These are phyloP conservation scores for Hippocampus kuda DNA, from an alignment of 2,797 vertebrate species.

Conservation along the genomic window DNA sequence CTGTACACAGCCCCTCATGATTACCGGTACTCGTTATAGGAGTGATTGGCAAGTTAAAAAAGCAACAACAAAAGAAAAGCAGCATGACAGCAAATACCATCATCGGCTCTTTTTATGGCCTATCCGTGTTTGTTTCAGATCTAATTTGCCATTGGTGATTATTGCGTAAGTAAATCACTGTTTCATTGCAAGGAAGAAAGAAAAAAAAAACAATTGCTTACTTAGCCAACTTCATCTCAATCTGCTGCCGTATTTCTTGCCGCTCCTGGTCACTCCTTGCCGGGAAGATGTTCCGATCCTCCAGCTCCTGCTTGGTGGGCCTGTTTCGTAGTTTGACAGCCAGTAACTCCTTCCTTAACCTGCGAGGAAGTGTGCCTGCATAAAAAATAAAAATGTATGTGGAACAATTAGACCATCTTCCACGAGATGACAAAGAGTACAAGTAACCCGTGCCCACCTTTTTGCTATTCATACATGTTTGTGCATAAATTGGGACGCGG, in stretches of 20 bases:
- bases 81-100: no score
- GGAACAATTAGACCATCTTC: background rate
- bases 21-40: no score
- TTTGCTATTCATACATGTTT: background rate
- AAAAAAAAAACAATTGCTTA: slow-evolving; percentile 56
- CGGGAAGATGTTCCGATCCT: slow-evolving; percentile 95
- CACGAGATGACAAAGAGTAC: background rate
- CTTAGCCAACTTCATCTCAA: slow-evolving; percentile 98
- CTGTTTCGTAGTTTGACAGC: slow-evolving; percentile 89
- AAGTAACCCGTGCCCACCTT: background rate
- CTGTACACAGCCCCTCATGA: background rate
- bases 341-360: slow-evolving; percentile 91
- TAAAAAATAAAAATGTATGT: background rate
- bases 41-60: no score
- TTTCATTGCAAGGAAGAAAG: background rate
- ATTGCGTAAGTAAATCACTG: background rate
- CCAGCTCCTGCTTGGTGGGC: slow-evolving; percentile 92
- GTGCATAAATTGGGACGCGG: background rate
- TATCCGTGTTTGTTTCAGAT: no score
- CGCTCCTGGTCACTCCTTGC: slow-evolving; percentile 87
- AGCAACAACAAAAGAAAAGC: no score
- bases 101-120: no score
- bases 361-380: slow-evolving; percentile 91
- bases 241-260: slow-evolving; percentile 93
- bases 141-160: background rate